phyloP scores from a whole-genome alignment of 2,888 invertebrate species.

The Drosophila yooni region DNA sequence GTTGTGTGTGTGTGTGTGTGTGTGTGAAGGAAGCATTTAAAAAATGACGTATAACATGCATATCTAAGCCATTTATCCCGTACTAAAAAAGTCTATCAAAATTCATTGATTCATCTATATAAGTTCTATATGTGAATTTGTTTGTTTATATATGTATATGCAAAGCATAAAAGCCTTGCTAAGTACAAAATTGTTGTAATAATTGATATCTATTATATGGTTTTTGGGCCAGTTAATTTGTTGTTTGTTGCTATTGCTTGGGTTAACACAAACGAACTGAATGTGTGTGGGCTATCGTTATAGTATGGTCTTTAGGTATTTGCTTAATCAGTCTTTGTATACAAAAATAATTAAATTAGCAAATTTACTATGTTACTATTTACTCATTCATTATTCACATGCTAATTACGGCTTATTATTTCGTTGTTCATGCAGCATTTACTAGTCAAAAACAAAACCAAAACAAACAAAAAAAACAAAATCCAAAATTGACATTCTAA shows the following conservation, averaged over 20 bases:
- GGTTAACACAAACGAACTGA: constrained; percentile 42
- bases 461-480: not conserved
- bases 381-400: constrained; percentile 31
- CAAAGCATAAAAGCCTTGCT: constrained; percentile 58
- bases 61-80: constrained; percentile 45
- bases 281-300: constrained; percentile 41
- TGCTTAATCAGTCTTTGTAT: constrained; percentile 77
- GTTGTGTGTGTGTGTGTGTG: not conserved
- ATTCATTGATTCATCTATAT: constrained; percentile 49
- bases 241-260: constrained; percentile 14
- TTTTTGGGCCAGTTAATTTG: constrained; percentile 28
- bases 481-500: not conserved
- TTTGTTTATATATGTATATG: constrained; percentile 8
- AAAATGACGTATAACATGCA: constrained; percentile 48
- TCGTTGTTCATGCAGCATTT: constrained; percentile 57
- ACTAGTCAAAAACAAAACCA: constrained; percentile 25
- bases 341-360: constrained; percentile 70
- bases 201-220: constrained; percentile 60
- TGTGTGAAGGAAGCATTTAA: constrained; percentile 24
- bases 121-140: constrained; percentile 16
- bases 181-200: constrained; percentile 65
- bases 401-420: constrained; percentile 21
- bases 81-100: constrained; percentile 58
- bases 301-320: constrained; percentile 45
- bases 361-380: constrained; percentile 59